Evolutionary conservation across 2,113 vertebrate species (phyloP).

Genomic region (Bambusicola thoracicus): DNA sequence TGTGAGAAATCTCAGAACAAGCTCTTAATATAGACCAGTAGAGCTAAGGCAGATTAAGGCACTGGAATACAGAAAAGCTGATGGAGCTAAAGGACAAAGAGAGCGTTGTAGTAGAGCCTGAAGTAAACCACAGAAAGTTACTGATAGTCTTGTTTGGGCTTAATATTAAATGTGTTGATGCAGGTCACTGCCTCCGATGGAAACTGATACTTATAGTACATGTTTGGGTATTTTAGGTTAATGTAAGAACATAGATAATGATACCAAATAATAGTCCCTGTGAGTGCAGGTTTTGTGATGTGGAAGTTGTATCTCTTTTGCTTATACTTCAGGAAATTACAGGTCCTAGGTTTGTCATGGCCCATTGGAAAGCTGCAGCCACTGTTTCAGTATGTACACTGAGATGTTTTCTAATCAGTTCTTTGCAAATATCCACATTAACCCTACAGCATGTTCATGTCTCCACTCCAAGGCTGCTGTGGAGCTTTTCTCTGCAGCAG

Average conservation of each 20-base stretch:
- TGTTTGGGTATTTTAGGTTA: neutral
- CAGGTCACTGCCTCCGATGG: neutral
- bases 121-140: neutral
- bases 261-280: neutral
- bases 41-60: neutral
- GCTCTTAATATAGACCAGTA: neutral
- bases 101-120: neutral
- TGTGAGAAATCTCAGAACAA: neutral
- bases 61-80: conserved; percentile 3
- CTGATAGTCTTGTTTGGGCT: conserved; percentile 13
- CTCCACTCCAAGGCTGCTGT: neutral
- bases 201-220: neutral
- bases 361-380: neutral
- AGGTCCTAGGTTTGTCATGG: neutral
- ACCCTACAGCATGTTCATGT: fast-evolving
- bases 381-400: neutral
- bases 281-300: fast-evolving
- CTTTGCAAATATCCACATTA: fast-evolving
- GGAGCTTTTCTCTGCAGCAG: neutral
- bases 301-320: neutral
- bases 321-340: neutral
- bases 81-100: conserved; percentile 5
- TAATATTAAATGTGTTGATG: neutral
- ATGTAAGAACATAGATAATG: neutral
- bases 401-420: neutral